phyloP scores from a whole-genome alignment of 37 sponge, comb jelly and placozoan species.

The Chondrilla cf. caribensis region DNA sequence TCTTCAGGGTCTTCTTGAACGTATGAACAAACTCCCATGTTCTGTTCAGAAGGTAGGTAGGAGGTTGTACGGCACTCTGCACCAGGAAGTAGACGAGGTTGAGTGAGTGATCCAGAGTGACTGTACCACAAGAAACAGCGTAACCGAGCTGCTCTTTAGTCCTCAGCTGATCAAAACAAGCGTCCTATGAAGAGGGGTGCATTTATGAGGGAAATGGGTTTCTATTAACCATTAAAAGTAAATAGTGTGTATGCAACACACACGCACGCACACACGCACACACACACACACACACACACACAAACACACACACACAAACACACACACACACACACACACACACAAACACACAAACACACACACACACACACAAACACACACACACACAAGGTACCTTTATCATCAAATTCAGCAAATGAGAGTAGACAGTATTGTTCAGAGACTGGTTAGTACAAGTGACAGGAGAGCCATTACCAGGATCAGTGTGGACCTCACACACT shows the following conservation, averaged over 20 bases:
- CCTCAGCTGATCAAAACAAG: conserved; percentile 73
- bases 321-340: too few relatives aligned
- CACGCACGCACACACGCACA: background rate
- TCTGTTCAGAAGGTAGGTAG: conserved; percentile 29
- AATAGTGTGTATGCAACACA: background rate
- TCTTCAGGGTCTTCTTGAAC: background rate
- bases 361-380: too few relatives aligned
- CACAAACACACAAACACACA: too few relatives aligned
- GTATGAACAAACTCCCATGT: conserved; percentile 47
- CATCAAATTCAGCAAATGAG: conserved; percentile 9
- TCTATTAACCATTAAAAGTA: too few relatives aligned
- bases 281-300: background rate
- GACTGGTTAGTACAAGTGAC: conserved; percentile 20
- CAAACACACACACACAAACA: too few relatives aligned
- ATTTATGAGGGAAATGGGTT: background rate
- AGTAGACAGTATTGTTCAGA: conserved; percentile 23
- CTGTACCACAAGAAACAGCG: conserved; percentile 47
- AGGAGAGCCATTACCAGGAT: background rate
- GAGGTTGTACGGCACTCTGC: conserved; percentile 58
- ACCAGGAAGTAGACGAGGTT: conserved; percentile 56
- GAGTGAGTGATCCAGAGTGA: background rate
- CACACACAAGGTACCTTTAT: conserved; percentile 38
- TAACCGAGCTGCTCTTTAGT: conserved; percentile 84
- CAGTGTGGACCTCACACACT: background rate
- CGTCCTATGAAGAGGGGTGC: conserved; percentile 51